phyloP scores from a whole-genome alignment of 2,113 vertebrate species.

The Okapia johnstoni region DNA sequence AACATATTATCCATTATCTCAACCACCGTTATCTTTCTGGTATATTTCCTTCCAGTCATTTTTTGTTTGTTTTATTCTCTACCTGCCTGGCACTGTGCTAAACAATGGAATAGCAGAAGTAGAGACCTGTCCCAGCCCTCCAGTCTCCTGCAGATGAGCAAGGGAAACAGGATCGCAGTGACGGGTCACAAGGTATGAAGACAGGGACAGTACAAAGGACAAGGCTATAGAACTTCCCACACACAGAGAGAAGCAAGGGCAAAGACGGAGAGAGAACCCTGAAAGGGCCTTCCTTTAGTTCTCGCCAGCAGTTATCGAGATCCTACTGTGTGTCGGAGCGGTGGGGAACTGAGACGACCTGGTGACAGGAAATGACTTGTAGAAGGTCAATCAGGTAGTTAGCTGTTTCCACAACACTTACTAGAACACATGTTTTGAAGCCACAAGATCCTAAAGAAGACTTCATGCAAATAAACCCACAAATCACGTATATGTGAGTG shows the following conservation, averaged over 20 bases:
- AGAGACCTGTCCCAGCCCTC: background rate
- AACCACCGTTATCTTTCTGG: background rate
- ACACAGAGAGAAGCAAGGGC: background rate
- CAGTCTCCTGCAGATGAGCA: background rate
- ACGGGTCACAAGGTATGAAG: background rate
- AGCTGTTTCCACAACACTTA: background rate
- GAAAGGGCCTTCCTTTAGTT: background rate
- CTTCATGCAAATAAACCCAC: conserved; percentile 34
- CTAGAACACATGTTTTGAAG: background rate
- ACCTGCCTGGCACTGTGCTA: background rate
- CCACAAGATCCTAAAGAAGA: conserved; percentile 31
- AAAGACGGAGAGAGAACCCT: background rate
- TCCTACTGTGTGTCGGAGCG: background rate
- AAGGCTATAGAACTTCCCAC: background rate
- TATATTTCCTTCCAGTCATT: background rate
- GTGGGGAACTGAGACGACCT: background rate
- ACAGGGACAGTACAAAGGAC: background rate
- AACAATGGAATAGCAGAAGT: background rate
- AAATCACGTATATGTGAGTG: background rate
- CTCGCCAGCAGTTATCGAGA: background rate
- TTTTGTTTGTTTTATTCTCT: background rate
- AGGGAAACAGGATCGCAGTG: background rate
- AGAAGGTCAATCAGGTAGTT: background rate
- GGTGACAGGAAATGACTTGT: background rate
- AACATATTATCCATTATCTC: background rate